phyloP scores from a whole-genome alignment of 30 jellyfish, hydroid and myxozoan genomes.

The Phacellophora camtschatica region DNA sequence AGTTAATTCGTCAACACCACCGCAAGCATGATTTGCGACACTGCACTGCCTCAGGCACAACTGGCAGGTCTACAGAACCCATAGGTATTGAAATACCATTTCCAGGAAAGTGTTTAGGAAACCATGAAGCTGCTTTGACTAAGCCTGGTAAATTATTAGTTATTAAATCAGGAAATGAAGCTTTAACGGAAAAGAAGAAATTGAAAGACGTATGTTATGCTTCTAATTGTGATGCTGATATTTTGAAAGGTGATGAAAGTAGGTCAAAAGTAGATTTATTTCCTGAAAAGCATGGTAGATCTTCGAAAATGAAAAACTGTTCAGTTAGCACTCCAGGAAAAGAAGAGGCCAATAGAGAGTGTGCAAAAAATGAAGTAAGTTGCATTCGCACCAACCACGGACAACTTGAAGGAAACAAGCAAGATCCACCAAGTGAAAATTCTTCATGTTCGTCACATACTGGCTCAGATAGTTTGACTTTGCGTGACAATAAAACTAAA shows the following conservation, averaged over 20 bases:
- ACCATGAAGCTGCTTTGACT: neutral
- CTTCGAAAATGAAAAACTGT: neutral
- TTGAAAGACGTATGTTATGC: no score
- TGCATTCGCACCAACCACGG: neutral
- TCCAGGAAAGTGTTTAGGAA: neutral
- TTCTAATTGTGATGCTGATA: no score
- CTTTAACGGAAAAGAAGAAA: neutral
- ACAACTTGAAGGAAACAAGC: neutral
- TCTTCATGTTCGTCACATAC: neutral
- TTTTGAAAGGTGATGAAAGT: neutral
- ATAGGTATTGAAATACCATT: no score
- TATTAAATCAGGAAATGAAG: neutral
- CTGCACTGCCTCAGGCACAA: neutral
- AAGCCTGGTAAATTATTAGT: slow-evolving; percentile 3
- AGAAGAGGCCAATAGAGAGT: neutral
- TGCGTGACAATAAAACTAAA: slow-evolving; percentile 2
- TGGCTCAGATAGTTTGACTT: neutral
- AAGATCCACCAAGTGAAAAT: slow-evolving; percentile 1
- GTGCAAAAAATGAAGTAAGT: neutral
- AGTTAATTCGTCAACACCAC: neutral
- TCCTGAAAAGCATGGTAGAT: neutral
- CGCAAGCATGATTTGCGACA: neutral
- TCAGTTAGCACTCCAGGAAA: neutral
- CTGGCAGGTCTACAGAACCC: no score
- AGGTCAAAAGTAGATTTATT: no score